Percentiles rank a stretch among this genome's conserved stretches.
Evolutionary conservation across 1,140 invertebrate genomes (phyloP).

Genomic region (Copidosoma floridanum): DNA sequence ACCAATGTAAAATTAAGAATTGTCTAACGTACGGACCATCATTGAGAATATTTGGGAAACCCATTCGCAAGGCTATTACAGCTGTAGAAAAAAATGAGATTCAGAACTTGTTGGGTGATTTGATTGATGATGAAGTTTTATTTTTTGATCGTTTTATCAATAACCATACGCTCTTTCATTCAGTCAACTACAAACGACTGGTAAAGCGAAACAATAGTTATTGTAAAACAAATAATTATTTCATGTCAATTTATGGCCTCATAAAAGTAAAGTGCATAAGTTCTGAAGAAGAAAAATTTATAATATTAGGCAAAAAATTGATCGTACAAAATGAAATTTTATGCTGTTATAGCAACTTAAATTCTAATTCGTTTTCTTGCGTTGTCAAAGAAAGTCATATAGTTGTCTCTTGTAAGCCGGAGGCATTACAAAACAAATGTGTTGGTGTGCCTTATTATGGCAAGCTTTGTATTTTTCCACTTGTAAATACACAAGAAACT

Average conservation of each 20-base stretch:
- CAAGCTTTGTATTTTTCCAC: too few relatives aligned
- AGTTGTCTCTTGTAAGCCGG: too few relatives aligned
- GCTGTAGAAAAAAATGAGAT: constrained; percentile 12
- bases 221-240: background rate
- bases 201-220: constrained; percentile 12
- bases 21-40: background rate
- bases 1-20: constrained; percentile 1
- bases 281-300: too few relatives aligned
- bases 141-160: constrained; percentile 12
- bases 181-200: constrained; percentile 1
- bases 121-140: background rate
- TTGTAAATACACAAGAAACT: too few relatives aligned
- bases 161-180: constrained; percentile 5
- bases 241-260: background rate
- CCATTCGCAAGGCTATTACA: background rate
- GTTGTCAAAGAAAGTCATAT: too few relatives aligned
- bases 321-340: too few relatives aligned
- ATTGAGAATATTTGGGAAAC: constrained; percentile 1
- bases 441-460: too few relatives aligned
- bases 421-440: too few relatives aligned
- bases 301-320: too few relatives aligned
- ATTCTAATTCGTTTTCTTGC: too few relatives aligned
- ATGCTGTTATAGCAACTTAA: too few relatives aligned
- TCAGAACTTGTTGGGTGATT: background rate
- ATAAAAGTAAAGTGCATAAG: too few relatives aligned